These are phyloP conservation scores for Eutolmus rufibarbis DNA, from an alignment of 2,888 invertebrate species.

Conservation along the genomic window DNA sequence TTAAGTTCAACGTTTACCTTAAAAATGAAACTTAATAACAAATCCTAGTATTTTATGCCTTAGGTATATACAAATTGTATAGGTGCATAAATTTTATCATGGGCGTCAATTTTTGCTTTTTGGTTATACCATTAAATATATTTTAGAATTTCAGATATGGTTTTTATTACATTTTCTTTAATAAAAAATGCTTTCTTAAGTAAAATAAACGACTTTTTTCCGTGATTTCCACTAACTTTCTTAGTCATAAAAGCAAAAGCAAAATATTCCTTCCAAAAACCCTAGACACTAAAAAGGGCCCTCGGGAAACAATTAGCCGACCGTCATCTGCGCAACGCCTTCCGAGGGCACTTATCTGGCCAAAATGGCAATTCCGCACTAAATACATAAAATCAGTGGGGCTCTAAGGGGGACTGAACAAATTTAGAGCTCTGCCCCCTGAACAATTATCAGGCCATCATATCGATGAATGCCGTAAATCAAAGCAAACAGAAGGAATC, in stretches of 20 bases:
- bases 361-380: background rate
- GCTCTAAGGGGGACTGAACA: background rate
- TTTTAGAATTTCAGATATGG: background rate
- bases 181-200: background rate
- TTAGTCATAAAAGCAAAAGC: background rate
- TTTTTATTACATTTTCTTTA: background rate
- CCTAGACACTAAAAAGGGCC: background rate
- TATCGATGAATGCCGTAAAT: slow-evolving; percentile 34
- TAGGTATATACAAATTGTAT: too few species aligned
- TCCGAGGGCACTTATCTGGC: background rate
- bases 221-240: background rate
- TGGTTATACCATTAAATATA: too few species aligned
- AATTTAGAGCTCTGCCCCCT: background rate
- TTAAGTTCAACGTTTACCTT: too few species aligned
- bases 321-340: background rate
- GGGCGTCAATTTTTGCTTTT: too few species aligned
- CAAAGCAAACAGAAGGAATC: slow-evolving; percentile 21
- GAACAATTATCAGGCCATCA: slow-evolving; percentile 27
- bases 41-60: too few species aligned
- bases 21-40: too few species aligned
- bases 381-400: background rate
- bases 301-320: background rate
- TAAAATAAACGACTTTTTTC: background rate
- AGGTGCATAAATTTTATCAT: too few species aligned
- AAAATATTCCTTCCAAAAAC: background rate